phyloP scores from a whole-genome alignment of 2,888 invertebrate genomes.

The Myopa tessellatipennis region DNA sequence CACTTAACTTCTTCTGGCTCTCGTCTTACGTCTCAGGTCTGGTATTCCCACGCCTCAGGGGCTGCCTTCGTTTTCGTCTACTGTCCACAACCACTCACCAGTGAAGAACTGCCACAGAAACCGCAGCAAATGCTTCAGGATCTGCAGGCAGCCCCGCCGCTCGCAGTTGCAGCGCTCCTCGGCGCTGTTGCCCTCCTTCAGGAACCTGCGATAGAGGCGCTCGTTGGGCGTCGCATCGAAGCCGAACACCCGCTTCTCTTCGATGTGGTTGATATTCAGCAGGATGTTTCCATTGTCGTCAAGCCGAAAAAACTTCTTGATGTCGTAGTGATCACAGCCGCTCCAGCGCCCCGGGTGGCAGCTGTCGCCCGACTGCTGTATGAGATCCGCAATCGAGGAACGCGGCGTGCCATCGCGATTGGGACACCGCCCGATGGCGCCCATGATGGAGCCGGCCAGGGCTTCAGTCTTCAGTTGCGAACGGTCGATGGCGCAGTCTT shows the following conservation, averaged over 20 bases:
- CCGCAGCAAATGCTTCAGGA: conserved; percentile 54
- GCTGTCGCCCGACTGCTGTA: conserved; percentile 40
- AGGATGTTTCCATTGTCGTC: conserved; percentile 67
- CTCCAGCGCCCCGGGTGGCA: conserved; percentile 50
- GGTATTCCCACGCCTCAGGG: neutral
- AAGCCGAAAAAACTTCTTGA: conserved; percentile 66
- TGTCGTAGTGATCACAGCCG: conserved; percentile 64
- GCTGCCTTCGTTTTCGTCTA: too few species aligned
- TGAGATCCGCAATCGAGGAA: conserved; percentile 45
- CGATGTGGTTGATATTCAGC: conserved; percentile 63
- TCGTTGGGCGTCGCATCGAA: conserved; percentile 53
- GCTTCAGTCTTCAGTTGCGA: conserved; percentile 62
- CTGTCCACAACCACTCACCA: conserved; percentile 55
- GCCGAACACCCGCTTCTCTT: conserved; percentile 60
- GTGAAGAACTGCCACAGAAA: conserved; percentile 56
- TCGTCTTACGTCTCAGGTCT: neutral
- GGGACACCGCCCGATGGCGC: conserved; percentile 63
- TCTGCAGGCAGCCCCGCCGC: conserved; percentile 50
- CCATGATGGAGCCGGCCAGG: conserved; percentile 63
- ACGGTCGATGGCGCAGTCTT: conserved; percentile 60
- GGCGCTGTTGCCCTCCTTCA: conserved; percentile 55
- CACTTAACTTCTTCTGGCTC: neutral
- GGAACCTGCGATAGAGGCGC: conserved; percentile 57
- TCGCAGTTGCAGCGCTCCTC: conserved; percentile 48
- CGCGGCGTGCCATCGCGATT: conserved; percentile 47